Percentiles rank a stretch among this genome's conserved stretches.
These are phyloP conservation scores for Ceratosolen solmsi DNA, from an alignment of 1,140 invertebrate genomes.

Conservation along the genomic window DNA sequence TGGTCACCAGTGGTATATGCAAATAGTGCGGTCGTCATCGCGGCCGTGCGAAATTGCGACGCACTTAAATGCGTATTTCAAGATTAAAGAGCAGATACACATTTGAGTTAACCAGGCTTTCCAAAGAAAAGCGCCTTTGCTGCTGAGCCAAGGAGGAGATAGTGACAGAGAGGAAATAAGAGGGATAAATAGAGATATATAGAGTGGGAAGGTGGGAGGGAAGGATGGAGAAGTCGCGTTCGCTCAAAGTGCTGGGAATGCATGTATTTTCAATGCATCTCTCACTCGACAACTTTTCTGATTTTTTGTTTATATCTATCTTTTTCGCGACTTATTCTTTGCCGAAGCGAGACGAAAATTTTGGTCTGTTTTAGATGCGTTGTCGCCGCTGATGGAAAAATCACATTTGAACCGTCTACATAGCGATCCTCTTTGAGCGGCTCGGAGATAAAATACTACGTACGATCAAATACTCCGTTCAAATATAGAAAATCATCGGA, in stretches of 20 bases:
- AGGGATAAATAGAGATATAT: too few species aligned
- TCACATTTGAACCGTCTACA: constrained; percentile 14
- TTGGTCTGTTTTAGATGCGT: too few species aligned
- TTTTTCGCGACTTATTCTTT: constrained; percentile 44
- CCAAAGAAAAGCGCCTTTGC: background rate
- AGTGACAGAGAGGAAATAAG: too few species aligned
- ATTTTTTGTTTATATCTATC: constrained; percentile 29
- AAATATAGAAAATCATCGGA: too few species aligned
- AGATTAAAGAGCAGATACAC: constrained; percentile 46
- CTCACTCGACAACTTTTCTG: background rate
- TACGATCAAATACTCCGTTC: too few species aligned
- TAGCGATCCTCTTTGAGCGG: constrained; percentile 47
- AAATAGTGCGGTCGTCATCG: constrained; percentile 37
- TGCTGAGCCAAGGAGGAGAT: background rate
- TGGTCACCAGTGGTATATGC: constrained; percentile 29
- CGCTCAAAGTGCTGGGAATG: background rate
- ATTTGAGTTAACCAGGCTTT: constrained; percentile 34
- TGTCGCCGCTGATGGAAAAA: too few species aligned
- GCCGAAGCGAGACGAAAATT: constrained; percentile 3
- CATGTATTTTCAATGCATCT: background rate
- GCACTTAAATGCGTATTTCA: constrained; percentile 46
- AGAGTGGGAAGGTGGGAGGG: background rate
- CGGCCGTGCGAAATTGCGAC: constrained; percentile 28
- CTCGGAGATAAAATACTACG: constrained; percentile 40
- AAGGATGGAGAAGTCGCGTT: too few species aligned